Percentiles rank a stretch among this genome's conserved stretches.
phyloP scores from a whole-genome alignment of 2,888 invertebrate species.

The Vannuccia rotundouncinata region DNA sequence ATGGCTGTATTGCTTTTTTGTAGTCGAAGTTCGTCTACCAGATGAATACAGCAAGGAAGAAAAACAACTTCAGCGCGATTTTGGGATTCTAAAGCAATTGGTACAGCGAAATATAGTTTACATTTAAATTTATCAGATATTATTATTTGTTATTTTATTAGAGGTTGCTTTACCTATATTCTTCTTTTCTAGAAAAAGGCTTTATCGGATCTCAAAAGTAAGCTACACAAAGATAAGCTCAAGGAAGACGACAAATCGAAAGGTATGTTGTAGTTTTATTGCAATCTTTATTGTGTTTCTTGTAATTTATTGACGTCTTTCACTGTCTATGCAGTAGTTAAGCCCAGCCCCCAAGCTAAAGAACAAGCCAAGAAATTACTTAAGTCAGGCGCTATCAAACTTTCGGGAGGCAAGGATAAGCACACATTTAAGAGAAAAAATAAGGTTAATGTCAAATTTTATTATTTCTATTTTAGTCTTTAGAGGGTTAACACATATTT shows the following conservation, averaged over 20 bases:
- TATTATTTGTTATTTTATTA: not conserved
- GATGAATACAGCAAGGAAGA: not conserved
- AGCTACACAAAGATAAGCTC: not conserved
- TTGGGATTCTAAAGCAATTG: not conserved
- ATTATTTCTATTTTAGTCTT: too few relatives aligned
- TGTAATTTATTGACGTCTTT: not conserved
- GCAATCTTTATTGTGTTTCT: not conserved
- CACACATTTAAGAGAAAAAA: constrained; percentile 6
- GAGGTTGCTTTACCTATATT: not conserved
- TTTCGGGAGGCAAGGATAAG: not conserved
- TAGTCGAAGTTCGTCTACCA: not conserved
- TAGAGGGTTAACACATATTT: too few relatives aligned
- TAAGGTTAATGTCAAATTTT: not conserved
- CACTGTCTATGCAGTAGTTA: not conserved
- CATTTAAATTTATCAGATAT: not conserved
- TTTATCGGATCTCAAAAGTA: constrained; percentile 3
- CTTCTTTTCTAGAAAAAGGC: not conserved
- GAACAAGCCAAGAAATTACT: constrained; percentile 7
- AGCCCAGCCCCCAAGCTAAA: constrained; percentile 1
- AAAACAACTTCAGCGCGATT: not conserved
- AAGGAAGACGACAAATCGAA: constrained; percentile 7
- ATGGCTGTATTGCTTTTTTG: too few relatives aligned
- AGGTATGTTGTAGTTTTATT: not conserved
- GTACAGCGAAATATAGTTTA: not conserved
- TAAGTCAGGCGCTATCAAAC: not conserved